Base-by-base conservation (phyloP, 2,888 invertebrate species). In the Drosophila nigricruria region DNA sequence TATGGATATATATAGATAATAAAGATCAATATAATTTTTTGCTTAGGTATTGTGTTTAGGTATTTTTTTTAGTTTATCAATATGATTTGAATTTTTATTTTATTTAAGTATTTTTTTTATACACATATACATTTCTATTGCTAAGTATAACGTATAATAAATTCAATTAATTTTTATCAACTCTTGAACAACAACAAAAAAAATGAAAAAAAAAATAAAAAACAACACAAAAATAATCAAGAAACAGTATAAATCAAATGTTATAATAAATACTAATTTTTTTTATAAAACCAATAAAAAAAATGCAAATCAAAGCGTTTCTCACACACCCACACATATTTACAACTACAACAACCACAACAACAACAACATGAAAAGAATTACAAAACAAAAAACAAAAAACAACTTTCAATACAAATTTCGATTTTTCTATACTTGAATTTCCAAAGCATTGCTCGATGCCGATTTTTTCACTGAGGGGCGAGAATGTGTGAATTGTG, bases 401-500 rank as follows among this genome's bases (percentile, higher is more conserved):
- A 36, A 30, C 18, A 54, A 62, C 14, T 34, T 52, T 52, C 23
- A 73, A 72, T 64, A 53, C 64, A 72, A 72, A 67, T 68, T 56
- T 56, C 57, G 70, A 72, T 63, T 63, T 63, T 53, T 63, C 53
- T 69, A 68, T 72, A 72, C 62, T 63, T 65, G 50, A 77, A 70
- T 73, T 42, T 62, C 70, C 75, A 80, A 93, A 93, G 93, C 93
- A 91, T 92, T 92, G 79, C 89, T 92, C 89, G 93, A 93, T 91
- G 93, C 93, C 91, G 93, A 93, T 92, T 91, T 92, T 91, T 93
- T 92, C 91, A 93, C 94, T 91, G 99, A 99, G 94, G 98, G 98
- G 54, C 96, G 99, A 88, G 98, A 99, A 94, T 99, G 99, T 94
- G 98, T 98, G 74, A 99, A 99, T 95, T 99, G 99, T 94, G 98